A percentile compares a stretch with the other conserved stretches of the same genome.
These are phyloP conservation scores for Hapalemur alaotrensis DNA, from an alignment of 2,797 vertebrate species.

Conservation along the genomic window DNA sequence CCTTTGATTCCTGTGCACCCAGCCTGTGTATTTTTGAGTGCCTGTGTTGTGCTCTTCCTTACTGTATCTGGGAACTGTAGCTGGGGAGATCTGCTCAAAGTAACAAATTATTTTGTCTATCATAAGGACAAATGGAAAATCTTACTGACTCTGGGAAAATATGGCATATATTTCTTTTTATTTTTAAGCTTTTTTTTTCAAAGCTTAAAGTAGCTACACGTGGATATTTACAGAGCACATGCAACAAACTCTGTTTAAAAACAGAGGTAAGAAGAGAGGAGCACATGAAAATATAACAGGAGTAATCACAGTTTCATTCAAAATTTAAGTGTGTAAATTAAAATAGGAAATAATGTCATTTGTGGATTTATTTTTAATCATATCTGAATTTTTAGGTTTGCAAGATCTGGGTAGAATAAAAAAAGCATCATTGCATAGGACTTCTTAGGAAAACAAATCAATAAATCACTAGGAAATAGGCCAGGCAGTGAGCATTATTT, in stretches of 20 bases:
- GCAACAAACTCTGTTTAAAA: constrained; percentile 1
- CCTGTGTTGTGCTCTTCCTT: not conserved
- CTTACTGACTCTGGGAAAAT: not conserved
- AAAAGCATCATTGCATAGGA: not conserved
- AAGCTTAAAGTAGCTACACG: not conserved
- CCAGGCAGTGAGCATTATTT: not conserved
- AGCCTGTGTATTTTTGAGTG: not conserved
- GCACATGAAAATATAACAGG: not conserved
- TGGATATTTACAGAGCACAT: not conserved
- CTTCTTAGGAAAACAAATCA: constrained; percentile 36
- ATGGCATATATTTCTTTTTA: not conserved
- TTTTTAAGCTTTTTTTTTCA: not conserved
- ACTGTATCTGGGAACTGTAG: not conserved
- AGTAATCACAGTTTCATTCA: constrained; percentile 26
- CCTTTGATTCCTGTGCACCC: not conserved
- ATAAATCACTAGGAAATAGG: not conserved
- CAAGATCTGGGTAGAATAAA: not conserved
- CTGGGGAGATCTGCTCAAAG: not conserved
- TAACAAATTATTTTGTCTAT: not conserved
- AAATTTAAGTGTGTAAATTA: not conserved
- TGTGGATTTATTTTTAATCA: constrained; percentile 34
- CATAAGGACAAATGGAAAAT: not conserved
- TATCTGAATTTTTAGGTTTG: constrained; percentile 8
- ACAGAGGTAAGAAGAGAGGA: not conserved
- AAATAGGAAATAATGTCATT: constrained; percentile 12